Evolutionary conservation across 1,140 invertebrate species (phyloP), one percentile per base, ranked within the genome.

Genomic region (Hestina assimilis): DNA sequence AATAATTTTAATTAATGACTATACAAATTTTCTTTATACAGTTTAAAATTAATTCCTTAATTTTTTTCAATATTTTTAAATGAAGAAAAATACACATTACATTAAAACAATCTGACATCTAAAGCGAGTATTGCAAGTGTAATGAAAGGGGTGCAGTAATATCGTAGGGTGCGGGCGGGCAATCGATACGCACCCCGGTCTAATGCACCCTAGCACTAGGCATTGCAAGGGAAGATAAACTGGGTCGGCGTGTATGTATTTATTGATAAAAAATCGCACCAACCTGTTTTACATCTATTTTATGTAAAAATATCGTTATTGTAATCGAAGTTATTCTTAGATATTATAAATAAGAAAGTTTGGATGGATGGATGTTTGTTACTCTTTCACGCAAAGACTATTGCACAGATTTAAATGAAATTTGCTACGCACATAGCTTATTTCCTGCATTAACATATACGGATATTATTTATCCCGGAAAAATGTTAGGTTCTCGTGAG

Each of bases 111-210:
- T 72, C 63, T 50, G 42, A 59, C 47, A 57, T 59, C 45, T 47
- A 67, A 61, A 61, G 59, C 59, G 50, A 69, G 63, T 69, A 76
- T 72, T 72, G 74, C 78, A 75, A 80, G 72, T 79, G 72, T 79
- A 77, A 78, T 72, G 69, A 78, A 83, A 73, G 75, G 79, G 69
- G 74, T 74, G 71, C 59, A 72, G 77, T 73, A 63, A 38, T 38
- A 38, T 38, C 46, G 59, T 59, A 61, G 67, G 72, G 66, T 51
- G 70, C 57, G 71, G 69, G 70, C 57, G 70, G 66, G 52, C 56
- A 85, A 85, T 85, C 82, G 79, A 85, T 85, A 85, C 69, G 67
- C 79, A 80, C 79, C 82, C 81, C 70, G 72, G 71, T 74, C 76
- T 78, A 83, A 79, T 81, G 78, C 79, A 83, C 82, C 82, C 81